These are phyloP conservation scores for Apodemus speciosus DNA, from an alignment of 2,113 vertebrate species.

Conservation along the genomic window DNA sequence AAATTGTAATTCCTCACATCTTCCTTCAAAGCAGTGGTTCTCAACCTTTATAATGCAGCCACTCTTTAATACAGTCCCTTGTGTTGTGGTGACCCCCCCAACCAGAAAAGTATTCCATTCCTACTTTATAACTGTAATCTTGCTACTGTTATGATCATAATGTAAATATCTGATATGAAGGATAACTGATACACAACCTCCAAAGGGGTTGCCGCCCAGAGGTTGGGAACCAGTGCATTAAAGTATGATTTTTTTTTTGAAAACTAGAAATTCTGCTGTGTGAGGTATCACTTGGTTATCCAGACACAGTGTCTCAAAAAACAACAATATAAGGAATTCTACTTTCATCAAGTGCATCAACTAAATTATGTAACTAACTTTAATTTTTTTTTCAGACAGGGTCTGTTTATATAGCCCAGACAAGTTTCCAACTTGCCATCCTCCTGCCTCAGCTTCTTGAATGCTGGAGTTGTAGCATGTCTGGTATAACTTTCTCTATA, in stretches of 20 bases:
- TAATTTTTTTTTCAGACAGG: background rate
- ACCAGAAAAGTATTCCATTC: background rate
- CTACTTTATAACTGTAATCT: background rate
- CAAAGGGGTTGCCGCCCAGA: background rate
- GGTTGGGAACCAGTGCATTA: background rate
- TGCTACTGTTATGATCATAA: background rate
- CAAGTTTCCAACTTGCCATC: background rate
- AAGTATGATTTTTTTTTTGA: background rate
- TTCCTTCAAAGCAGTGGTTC: background rate
- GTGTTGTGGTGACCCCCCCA: background rate
- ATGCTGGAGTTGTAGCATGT: background rate
- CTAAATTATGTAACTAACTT: slow-evolving; percentile 1
- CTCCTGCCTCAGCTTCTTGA: background rate
- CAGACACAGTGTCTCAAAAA: background rate
- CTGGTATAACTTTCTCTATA: background rate
- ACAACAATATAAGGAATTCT: slow-evolving; percentile 18
- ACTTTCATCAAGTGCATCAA: background rate
- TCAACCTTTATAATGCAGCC: background rate
- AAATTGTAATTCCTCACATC: background rate
- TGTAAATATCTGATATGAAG: background rate
- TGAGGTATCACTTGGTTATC: background rate
- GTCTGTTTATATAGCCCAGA: background rate
- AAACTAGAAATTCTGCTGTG: background rate
- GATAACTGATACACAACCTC: background rate
- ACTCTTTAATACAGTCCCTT: background rate